A percentile compares a stretch with the other conserved stretches of the same genome.
Conservation (phyloP, 2,797 vertebrate genomes). For the Myotis vivesi region DNA sequence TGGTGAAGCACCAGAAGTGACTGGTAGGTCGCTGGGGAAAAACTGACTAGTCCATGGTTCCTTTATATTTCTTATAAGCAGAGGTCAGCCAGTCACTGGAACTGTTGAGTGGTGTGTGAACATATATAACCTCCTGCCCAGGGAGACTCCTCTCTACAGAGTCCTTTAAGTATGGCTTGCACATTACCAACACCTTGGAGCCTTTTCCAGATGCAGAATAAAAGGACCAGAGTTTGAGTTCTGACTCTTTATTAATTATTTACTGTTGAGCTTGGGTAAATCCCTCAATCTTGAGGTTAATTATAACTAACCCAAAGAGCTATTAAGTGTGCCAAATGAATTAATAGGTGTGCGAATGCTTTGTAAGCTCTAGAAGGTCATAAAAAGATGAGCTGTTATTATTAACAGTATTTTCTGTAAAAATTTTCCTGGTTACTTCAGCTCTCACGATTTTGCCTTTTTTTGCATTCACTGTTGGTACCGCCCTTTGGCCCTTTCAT, state of each 20-base stretch:
- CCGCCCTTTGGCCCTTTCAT: neutral
- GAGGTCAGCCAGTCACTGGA: neutral
- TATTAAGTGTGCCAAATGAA: constrained; percentile 48
- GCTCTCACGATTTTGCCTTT: neutral
- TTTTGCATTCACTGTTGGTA: neutral
- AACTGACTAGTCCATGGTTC: neutral
- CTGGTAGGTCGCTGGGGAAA: neutral
- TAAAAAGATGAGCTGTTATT: constrained; percentile 25
- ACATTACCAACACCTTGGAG: neutral
- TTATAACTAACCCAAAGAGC: constrained; percentile 28
- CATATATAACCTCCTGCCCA: neutral
- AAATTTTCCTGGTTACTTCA: neutral
- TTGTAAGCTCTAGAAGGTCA: constrained; percentile 36
- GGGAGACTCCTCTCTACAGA: neutral
- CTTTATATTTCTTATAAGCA: neutral
- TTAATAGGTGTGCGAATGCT: constrained; percentile 48
- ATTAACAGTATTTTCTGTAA: constrained; percentile 42
- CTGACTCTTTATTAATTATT: constrained; percentile 43
- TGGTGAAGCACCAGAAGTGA: neutral
- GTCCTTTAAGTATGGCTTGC: neutral
- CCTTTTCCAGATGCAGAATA: neutral
- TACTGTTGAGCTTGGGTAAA: constrained; percentile 19
- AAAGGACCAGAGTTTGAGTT: constrained; percentile 54
- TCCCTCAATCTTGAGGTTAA: constrained; percentile 58
- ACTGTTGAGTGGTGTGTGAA: neutral